Evolutionary conservation across 2,113 vertebrate species (phyloP).

Genomic region (Grantiella picta): DNA sequence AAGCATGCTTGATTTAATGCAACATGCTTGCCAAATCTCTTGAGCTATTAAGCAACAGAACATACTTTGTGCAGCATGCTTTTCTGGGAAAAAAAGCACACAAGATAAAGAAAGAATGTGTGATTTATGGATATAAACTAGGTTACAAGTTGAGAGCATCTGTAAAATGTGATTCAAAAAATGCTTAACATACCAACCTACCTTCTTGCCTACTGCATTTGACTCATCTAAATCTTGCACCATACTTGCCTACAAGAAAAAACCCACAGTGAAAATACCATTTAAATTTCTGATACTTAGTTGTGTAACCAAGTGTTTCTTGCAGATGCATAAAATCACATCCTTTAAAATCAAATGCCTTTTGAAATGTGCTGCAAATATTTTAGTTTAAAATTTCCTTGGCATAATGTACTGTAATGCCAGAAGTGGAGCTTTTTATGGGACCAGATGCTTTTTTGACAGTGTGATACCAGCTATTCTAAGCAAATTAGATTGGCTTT

Average conservation of each 20-base stretch:
- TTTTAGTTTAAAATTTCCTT: background rate
- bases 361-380: background rate
- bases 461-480: background rate
- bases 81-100: background rate
- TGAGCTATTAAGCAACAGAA: background rate
- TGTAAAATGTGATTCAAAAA: background rate
- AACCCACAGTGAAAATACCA: background rate
- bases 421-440: background rate
- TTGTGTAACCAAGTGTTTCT: background rate
- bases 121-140: background rate
- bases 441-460: background rate
- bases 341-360: background rate
- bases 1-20: background rate
- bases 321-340: background rate
- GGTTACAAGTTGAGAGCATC: background rate
- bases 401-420: background rate
- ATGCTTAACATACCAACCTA: background rate
- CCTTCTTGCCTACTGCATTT: background rate
- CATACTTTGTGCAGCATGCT: background rate
- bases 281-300: background rate
- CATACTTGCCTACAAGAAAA: background rate
- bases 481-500: background rate
- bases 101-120: background rate
- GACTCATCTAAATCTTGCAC: background rate
- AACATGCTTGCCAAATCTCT: background rate